A percentile compares a stretch with the other conserved stretches of the same genome.
Conservation (phyloP, 1,140 invertebrate species). For the Artemia franciscana region DNA sequence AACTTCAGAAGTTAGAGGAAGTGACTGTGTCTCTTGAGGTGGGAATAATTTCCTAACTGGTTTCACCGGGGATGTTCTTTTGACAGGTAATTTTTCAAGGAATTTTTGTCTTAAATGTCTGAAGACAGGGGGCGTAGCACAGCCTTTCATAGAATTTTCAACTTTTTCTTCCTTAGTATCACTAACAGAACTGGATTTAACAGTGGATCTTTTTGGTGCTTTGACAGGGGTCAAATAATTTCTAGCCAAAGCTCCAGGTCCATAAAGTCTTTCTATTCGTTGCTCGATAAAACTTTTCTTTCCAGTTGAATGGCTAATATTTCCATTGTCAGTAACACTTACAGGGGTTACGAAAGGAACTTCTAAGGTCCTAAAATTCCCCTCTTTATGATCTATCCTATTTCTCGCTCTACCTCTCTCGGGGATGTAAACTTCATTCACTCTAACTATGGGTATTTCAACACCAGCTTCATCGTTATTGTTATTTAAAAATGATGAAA, state of each 20-base stretch:
- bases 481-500: neutral
- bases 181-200: slow-evolving; percentile 7
- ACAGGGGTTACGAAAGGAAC: neutral
- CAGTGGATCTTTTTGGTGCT: slow-evolving; percentile 9
- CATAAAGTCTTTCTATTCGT: slow-evolving; percentile 60
- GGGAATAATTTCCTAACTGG: neutral
- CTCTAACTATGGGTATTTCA: neutral
- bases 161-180: slow-evolving; percentile 9
- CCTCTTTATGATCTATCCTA: neutral
- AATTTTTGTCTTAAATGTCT: slow-evolving; percentile 59
- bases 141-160: neutral
- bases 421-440: neutral
- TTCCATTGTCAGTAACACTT: neutral
- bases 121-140: slow-evolving; percentile 27
- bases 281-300: slow-evolving; percentile 55
- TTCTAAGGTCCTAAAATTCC: neutral
- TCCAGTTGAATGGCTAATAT: neutral
- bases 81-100: slow-evolving; percentile 46
- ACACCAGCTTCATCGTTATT: neutral
- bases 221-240: slow-evolving; percentile 33
- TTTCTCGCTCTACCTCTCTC: neutral
- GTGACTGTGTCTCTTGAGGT: neutral
- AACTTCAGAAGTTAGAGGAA: too few relatives aligned
- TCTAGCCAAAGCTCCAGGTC: slow-evolving; percentile 53
- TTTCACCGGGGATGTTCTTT: slow-evolving; percentile 19